Evolutionary conservation across 2,888 invertebrate genomes (phyloP).

Genomic region (Laothoe populi): DNA sequence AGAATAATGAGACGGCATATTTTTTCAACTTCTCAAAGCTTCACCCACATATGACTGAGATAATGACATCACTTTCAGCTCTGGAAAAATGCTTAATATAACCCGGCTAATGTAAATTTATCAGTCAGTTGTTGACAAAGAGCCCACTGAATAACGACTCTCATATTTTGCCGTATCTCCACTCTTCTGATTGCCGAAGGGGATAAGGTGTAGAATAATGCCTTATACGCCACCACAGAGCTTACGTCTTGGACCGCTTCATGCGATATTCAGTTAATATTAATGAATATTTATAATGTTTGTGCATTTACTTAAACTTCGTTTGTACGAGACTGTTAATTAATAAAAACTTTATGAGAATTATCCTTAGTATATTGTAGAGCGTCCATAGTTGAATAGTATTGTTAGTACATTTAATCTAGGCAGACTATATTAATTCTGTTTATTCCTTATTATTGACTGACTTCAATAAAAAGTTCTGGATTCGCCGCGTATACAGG

Average conservation of each 20-base stretch:
- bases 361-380: not conserved
- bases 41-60: not conserved
- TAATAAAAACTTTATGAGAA: constrained; percentile 19
- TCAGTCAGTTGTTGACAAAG: constrained; percentile 74
- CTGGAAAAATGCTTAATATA: constrained; percentile 40
- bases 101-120: constrained; percentile 70
- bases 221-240: constrained; percentile 44
- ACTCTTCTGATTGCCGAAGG: constrained; percentile 55
- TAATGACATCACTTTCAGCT: not conserved
- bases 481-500: too few species aligned
- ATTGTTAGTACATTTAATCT: not conserved
- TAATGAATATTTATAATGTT: constrained; percentile 74
- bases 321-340: constrained; percentile 35
- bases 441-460: too few species aligned
- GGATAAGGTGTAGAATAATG: constrained; percentile 47
- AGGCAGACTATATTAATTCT: too few species aligned
- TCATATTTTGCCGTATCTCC: constrained; percentile 78
- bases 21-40: too few species aligned
- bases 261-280: constrained; percentile 55
- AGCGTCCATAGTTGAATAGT: not conserved
- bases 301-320: constrained; percentile 63
- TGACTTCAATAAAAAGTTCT: too few species aligned
- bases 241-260: constrained; percentile 38
- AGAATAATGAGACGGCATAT: too few species aligned
- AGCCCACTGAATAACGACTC: constrained; percentile 67